phyloP scores from a whole-genome alignment of 1,140 invertebrate species.

The Orius laevigatus region DNA sequence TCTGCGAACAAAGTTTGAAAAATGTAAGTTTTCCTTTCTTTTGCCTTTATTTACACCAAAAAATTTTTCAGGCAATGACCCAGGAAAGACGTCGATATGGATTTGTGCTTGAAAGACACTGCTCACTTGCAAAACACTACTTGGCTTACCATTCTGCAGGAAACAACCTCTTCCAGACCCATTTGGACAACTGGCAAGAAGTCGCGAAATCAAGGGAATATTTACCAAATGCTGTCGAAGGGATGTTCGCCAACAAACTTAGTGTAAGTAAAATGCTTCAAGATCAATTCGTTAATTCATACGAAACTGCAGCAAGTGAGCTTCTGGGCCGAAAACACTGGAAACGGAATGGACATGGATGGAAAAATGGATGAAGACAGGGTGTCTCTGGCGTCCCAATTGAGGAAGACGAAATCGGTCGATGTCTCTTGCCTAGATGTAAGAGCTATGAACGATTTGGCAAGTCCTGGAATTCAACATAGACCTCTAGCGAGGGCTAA shows the following conservation, averaged over 20 bases:
- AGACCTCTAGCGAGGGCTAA: slow-evolving; percentile 52
- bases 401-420: slow-evolving; percentile 73
- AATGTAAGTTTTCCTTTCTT: slow-evolving; percentile 46
- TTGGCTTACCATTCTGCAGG: slow-evolving; percentile 70
- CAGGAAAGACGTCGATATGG: slow-evolving; percentile 85
- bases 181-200: slow-evolving; percentile 76
- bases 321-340: slow-evolving; percentile 58
- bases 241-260: slow-evolving; percentile 58
- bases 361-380: slow-evolving; percentile 36
- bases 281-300: neutral
- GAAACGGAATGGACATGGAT: slow-evolving; percentile 43
- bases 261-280: slow-evolving; percentile 31
- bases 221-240: slow-evolving; percentile 61
- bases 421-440: slow-evolving; percentile 73
- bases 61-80: slow-evolving; percentile 59
- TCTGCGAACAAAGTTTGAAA: slow-evolving; percentile 79
- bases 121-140: slow-evolving; percentile 81
- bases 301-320: slow-evolving; percentile 41
- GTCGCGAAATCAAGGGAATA: slow-evolving; percentile 69
- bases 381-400: slow-evolving; percentile 45
- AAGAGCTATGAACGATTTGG: slow-evolving; percentile 45
- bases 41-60: neutral
- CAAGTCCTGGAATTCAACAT: slow-evolving; percentile 23
- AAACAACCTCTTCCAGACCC: slow-evolving; percentile 53
- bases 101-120: slow-evolving; percentile 80